These are phyloP conservation scores for Balanococcus diminutus DNA, from an alignment of 2,888 invertebrate genomes.

Conservation along the genomic window DNA sequence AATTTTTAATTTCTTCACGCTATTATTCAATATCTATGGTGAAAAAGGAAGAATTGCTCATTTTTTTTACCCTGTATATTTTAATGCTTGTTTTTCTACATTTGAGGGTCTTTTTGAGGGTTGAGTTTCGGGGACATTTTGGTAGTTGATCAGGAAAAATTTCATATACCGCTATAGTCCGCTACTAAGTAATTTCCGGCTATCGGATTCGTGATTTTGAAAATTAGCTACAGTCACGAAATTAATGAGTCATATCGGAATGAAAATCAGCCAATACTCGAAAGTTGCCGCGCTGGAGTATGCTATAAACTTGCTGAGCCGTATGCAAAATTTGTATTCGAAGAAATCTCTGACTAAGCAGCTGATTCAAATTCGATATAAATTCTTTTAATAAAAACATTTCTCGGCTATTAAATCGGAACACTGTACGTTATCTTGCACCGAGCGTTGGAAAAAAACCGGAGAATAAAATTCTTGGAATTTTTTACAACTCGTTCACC, in stretches of 20 bases:
- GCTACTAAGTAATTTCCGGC: too few species aligned
- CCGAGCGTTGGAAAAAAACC: background rate
- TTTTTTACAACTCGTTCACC: background rate
- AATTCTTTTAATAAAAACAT: background rate
- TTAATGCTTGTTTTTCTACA: too few species aligned
- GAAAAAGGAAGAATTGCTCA: too few species aligned
- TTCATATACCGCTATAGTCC: too few species aligned
- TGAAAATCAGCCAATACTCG: background rate
- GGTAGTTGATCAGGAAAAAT: too few species aligned
- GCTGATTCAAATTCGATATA: background rate
- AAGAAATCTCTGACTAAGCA: background rate
- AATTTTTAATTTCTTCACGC: too few species aligned
- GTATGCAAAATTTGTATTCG: background rate
- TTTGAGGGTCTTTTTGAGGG: too few species aligned
- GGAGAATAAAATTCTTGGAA: constrained; percentile 18
- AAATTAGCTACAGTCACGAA: background rate
- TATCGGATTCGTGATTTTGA: background rate
- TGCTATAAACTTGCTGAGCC: background rate
- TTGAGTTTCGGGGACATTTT: too few species aligned
- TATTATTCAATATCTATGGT: too few species aligned
- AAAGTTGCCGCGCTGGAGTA: background rate
- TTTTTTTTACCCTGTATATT: too few species aligned
- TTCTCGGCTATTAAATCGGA: background rate
- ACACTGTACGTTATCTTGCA: background rate
- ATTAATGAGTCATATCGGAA: background rate